Base-by-base conservation (phyloP, 2,113 vertebrate genomes). In the Phalacrocorax pelagicus region DNA sequence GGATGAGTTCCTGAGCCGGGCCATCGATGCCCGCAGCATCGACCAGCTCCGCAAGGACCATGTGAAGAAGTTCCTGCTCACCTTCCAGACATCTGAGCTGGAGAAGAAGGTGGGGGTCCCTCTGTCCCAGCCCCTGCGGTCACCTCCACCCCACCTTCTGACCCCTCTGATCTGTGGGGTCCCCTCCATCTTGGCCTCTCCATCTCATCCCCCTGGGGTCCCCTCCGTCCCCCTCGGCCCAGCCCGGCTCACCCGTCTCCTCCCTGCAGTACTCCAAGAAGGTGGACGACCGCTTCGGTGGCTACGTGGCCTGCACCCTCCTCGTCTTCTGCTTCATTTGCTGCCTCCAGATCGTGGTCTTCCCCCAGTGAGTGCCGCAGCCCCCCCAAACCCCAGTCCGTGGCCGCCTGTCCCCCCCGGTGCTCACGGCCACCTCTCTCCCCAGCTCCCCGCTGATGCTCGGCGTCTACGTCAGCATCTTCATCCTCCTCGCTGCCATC, bases 1-100 rank as follows among this genome's bases (percentile, higher is more conserved):
- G 69, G 99, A 99, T 1, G 99, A 99, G 90, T 99, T 99, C 96
- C 97, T 99, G 95, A 99, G 99, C 36, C 98, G 99, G 14, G 99
- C 99, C 96, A 99, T 99, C 0, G 99, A 99, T 0, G 99, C 99
- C 44, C 99, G 99, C 63, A 99, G 99, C 97, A 99, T 99, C 2
- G 99, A 99, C 96, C 99, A 99, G 95, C 98, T 99, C 46, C 98
- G 99, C 73, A 99, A 99, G 97, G 99, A 99, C 96, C 99, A 99
- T 0, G 99, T 99, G 66, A 99, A 99, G 94, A 99, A 99, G 95
- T 99, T 99, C 93, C 98, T 99, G 52, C 99, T 99, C 95, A 99
- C 99, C 86, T 99, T 99, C 96, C 99, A 99, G 98, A 99, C 99
- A 1, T 98, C 99, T 1, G 99, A 99, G 66, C 97, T 99, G 83